Evolutionary conservation across 2,113 vertebrate genomes (phyloP).

Genomic region (Hemibates koningsi): DNA sequence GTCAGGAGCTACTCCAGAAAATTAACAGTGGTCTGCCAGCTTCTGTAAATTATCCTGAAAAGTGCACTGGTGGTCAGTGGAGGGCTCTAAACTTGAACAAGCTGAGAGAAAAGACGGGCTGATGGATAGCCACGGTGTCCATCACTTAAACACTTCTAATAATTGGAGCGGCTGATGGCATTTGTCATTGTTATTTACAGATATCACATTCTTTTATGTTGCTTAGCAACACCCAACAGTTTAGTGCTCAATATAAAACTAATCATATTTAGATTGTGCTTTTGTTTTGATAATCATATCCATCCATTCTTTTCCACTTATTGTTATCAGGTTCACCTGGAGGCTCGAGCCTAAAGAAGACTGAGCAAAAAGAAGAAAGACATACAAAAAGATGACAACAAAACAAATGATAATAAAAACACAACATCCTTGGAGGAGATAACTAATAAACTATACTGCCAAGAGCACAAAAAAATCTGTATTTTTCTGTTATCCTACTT

Average conservation of each 20-base stretch:
- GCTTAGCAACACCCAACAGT: neutral
- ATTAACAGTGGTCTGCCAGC: constrained; percentile 58
- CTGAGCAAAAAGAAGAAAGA: neutral
- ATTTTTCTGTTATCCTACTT: neutral
- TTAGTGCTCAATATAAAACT: neutral
- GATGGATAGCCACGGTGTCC: neutral
- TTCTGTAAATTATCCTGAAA: constrained; percentile 55
- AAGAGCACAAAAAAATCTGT: neutral
- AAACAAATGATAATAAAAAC: neutral
- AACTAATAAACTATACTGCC: neutral
- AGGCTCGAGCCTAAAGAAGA: neutral
- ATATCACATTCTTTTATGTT: neutral
- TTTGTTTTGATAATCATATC: neutral
- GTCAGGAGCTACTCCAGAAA: constrained; percentile 61
- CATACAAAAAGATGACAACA: neutral
- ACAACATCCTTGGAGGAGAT: neutral
- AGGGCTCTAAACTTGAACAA: neutral
- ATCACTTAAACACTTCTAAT: neutral
- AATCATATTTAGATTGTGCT: neutral
- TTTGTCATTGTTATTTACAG: neutral
- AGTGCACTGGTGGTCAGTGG: constrained; percentile 27
- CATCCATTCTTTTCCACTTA: neutral
- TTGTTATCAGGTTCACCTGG: neutral
- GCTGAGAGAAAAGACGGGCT: neutral
- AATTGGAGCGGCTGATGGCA: neutral